Percentiles rank a stretch among this genome's conserved stretches.
These are phyloP conservation scores for Astyanax mexicanus DNA, from an alignment of 2,797 vertebrate species.

Conservation along the genomic window DNA sequence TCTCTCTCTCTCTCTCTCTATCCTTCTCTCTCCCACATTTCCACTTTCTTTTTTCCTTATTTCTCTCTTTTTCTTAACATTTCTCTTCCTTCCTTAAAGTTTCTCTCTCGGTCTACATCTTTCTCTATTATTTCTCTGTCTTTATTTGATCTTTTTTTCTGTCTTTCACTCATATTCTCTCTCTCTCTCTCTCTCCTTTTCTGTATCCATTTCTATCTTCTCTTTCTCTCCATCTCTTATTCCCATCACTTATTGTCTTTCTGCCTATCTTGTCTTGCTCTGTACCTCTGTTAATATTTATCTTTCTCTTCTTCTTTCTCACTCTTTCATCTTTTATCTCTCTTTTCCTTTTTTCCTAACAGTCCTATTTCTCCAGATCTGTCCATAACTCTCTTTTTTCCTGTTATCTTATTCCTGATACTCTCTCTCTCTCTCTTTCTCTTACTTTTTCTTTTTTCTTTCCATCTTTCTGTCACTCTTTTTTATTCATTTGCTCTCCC, in stretches of 20 bases:
- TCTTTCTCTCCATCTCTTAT: background rate
- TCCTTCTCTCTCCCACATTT: conserved; percentile 3
- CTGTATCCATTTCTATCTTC: background rate
- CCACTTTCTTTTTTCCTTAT: background rate
- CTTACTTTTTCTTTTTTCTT: background rate
- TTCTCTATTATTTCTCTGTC: too few species aligned
- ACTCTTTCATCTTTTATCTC: too few species aligned
- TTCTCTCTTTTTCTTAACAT: background rate
- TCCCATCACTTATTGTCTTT: too few species aligned
- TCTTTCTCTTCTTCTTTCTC: too few species aligned
- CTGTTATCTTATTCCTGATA: background rate
- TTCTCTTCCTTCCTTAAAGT: background rate
- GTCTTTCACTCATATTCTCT: background rate
- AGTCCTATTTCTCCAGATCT: too few species aligned
- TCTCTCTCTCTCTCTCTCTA: background rate
- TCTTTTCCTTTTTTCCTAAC: too few species aligned
- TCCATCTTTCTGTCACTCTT: background rate
- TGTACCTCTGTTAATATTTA: too few species aligned
- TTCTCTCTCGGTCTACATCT: background rate
- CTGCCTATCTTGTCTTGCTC: too few species aligned
- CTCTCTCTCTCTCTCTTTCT: background rate
- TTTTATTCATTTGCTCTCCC: too few species aligned
- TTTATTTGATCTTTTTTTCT: background rate
- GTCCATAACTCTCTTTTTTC: too few species aligned
- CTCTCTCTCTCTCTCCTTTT: background rate